Evolutionary conservation across 2,113 vertebrate species (phyloP).

Genomic region (Thamnophis sirtalis): DNA sequence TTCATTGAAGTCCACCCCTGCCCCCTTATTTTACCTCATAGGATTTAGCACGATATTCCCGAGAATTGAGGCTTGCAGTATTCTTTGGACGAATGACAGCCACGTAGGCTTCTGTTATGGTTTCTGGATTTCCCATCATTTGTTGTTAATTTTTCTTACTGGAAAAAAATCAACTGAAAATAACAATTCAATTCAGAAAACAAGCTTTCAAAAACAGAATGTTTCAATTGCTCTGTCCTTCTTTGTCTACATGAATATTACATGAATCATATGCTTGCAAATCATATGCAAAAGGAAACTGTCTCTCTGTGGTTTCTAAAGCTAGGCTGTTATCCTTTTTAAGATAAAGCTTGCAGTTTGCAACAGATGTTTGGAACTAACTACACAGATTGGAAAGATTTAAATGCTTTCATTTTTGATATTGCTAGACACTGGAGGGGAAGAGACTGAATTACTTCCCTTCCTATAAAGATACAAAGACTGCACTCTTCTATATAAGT

Average conservation of each 20-base stretch:
- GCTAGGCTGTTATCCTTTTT: not conserved
- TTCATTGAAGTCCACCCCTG: not conserved
- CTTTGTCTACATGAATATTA: not conserved
- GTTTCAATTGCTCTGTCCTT: not conserved
- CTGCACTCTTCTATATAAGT: not conserved
- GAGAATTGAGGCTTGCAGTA: slow-evolving; percentile 90
- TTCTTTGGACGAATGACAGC: slow-evolving; percentile 97
- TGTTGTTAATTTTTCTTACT: slow-evolving; percentile 33
- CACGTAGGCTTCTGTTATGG: slow-evolving; percentile 85
- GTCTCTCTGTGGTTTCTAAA: not conserved
- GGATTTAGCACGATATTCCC: slow-evolving; percentile 94
- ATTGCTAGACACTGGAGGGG: not conserved
- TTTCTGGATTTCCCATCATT: slow-evolving; percentile 90
- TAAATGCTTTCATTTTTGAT: not conserved
- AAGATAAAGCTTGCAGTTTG: not conserved
- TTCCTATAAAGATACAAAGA: not conserved
- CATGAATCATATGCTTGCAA: not conserved
- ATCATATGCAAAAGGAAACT: not conserved
- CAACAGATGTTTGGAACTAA: not conserved
- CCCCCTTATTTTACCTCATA: slow-evolving; percentile 81
- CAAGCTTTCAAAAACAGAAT: not conserved
- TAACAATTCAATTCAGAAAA: slow-evolving; percentile 25
- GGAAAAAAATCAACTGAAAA: slow-evolving; percentile 52
- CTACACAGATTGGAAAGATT: not conserved
- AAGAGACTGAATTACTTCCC: not conserved